Evolutionary conservation across 2,888 invertebrate genomes (phyloP), one percentile per base, ranked within the genome.

Genomic region (Copidosoma aretas): DNA sequence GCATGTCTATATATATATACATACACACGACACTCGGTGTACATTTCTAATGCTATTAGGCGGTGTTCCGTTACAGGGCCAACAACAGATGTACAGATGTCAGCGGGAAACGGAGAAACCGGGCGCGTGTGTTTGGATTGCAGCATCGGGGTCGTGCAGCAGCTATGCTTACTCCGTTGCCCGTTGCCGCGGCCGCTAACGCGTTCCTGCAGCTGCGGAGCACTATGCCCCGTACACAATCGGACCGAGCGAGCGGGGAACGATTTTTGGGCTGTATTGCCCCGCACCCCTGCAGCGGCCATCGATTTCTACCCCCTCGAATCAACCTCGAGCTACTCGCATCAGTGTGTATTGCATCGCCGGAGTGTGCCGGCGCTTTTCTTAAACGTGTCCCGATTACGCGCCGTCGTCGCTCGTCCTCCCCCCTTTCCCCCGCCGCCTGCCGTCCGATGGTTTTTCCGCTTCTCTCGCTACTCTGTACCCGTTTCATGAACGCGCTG

Each of bases 11-110:
- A 12, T 46, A 46, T 17, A 46, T 17, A 46, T 12, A 14, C 41
- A 41, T 53, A 62, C 67, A 71, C 57, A 60, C 71, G 43, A 46
- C 43, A 12, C 43, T 46, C 70, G 70, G 74, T 80, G 78, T 80
- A 79, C 76, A 79, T 80, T 82, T 80, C 81, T 83, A 83, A 83
- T 83, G 79, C 81, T 82, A 83, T 83, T 83, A 83, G 79, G 74
- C 77, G 80, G 83, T 83, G 81, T 83, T 82, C 82, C 79, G 80
- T 83, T 83, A 83, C 83, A 79, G 39, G 46, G 17, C 60, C 65
- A 81, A 83, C 65, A 81, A 83, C 83, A 83, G 82, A 82, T 82
- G 83, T 81, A 81, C 80, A 75, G 73, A 78, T 75, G 74, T 73
- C 32, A 32, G 3, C 25, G 65, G 32, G 32, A 56, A 52, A 52